phyloP scores from a whole-genome alignment of 2,113 vertebrate species.

The Pangasianodon gigas region DNA sequence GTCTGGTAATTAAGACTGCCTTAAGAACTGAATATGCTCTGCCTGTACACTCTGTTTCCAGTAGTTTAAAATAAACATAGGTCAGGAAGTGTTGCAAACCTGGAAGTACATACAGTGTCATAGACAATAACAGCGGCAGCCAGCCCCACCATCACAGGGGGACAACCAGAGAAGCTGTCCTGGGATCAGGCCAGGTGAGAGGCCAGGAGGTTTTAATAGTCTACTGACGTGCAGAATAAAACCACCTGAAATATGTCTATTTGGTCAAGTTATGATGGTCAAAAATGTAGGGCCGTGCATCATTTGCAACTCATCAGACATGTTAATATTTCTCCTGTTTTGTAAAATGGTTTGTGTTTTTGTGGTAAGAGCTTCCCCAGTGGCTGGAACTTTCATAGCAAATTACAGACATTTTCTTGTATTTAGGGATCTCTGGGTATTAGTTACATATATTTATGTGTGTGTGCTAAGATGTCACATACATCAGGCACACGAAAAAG shows the following conservation, averaged over 20 bases:
- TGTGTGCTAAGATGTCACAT: background rate
- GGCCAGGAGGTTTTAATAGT: background rate
- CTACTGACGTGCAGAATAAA: background rate
- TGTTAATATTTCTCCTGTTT: background rate
- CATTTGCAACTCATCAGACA: background rate
- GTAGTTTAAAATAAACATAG: slow-evolving; percentile 13
- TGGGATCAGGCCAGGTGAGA: background rate
- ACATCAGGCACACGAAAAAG: background rate
- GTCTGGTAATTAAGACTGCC: background rate
- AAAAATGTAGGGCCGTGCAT: background rate
- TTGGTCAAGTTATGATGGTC: background rate
- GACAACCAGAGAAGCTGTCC: background rate
- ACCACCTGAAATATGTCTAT: background rate
- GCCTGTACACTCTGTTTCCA: background rate
- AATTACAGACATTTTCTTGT: background rate
- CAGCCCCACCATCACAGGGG: background rate
- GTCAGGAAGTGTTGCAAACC: slow-evolving; percentile 22
- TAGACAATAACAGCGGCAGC: slow-evolving; percentile 11
- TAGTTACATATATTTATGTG: background rate
- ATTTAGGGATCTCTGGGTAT: background rate
- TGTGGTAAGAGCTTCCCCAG: background rate
- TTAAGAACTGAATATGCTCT: background rate
- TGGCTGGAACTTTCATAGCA: background rate
- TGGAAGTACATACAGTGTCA: background rate
- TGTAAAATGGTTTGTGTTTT: background rate